These are phyloP conservation scores for Dryococelus australis DNA, from an alignment of 2,888 invertebrate genomes.

Conservation along the genomic window DNA sequence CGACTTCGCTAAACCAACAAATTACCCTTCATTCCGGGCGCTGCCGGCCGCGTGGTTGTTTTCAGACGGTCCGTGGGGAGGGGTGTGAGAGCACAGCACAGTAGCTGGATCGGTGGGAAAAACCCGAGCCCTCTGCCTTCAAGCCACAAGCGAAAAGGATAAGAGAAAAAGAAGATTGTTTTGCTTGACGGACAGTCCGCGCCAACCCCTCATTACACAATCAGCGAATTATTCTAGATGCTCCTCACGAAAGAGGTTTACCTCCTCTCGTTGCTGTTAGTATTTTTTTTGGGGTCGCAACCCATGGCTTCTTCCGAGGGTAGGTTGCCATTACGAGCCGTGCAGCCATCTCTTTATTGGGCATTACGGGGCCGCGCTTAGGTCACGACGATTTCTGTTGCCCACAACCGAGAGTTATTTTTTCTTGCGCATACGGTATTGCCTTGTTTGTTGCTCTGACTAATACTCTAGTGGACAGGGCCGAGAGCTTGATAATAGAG, in stretches of 20 bases:
- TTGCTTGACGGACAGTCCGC: neutral
- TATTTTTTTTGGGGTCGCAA: neutral
- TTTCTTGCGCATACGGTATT: neutral
- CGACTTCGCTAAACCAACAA: no score
- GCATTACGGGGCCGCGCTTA: neutral
- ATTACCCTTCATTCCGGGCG: no score
- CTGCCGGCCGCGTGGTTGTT: no score
- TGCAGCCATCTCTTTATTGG: constrained; percentile 1
- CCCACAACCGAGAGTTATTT: neutral
- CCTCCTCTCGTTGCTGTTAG: neutral
- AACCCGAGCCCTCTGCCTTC: neutral
- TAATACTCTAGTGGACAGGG: neutral
- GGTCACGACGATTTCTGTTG: constrained; percentile 5
- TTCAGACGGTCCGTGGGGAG: neutral
- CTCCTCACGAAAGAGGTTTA: neutral
- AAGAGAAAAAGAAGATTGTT: neutral
- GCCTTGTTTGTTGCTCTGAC: neutral
- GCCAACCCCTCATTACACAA: constrained; percentile 1
- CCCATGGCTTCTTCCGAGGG: neutral
- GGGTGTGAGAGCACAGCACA: neutral
- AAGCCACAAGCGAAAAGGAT: neutral
- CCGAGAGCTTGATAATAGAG: neutral
- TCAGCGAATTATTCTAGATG: neutral
- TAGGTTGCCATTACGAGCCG: neutral
- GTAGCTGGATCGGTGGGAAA: neutral